Conservation (phyloP, 2,888 invertebrate genomes). For the Lycaena phlaeas region DNA sequence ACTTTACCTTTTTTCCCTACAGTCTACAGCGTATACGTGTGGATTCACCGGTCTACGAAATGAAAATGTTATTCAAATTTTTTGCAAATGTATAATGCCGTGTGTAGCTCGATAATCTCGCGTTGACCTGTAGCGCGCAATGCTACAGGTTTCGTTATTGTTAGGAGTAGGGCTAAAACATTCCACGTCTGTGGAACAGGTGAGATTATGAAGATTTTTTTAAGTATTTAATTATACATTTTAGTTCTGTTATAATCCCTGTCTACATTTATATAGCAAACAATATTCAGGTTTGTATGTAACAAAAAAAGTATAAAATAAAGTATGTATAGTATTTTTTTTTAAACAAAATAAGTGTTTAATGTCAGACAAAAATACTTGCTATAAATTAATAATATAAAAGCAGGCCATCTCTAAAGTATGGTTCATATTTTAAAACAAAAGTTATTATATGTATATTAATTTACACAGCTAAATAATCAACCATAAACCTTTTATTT, state of each 20-base stretch:
- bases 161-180: constrained; percentile 65
- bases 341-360: no score
- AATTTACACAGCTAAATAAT: no score
- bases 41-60: constrained; percentile 64
- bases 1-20: constrained; percentile 70
- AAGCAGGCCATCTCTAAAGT: no score
- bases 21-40: constrained; percentile 68
- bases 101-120: constrained; percentile 68
- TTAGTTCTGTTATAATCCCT: constrained; percentile 35
- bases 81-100: constrained; percentile 56
- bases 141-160: constrained; percentile 71
- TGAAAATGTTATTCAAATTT: constrained; percentile 55
- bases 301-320: neutral
- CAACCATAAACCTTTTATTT: no score
- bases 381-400: no score
- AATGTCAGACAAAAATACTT: no score
- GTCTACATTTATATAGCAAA: neutral
- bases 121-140: constrained; percentile 74
- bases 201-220: constrained; percentile 68
- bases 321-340: no score
- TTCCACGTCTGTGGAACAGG: constrained; percentile 68
- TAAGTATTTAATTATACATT: constrained; percentile 55
- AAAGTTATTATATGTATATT: no score
- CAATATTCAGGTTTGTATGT: constrained; percentile 7
- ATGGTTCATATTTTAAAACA: no score